phyloP scores from a whole-genome alignment of 2,797 vertebrate genomes.

The Adelosebastes latens region DNA sequence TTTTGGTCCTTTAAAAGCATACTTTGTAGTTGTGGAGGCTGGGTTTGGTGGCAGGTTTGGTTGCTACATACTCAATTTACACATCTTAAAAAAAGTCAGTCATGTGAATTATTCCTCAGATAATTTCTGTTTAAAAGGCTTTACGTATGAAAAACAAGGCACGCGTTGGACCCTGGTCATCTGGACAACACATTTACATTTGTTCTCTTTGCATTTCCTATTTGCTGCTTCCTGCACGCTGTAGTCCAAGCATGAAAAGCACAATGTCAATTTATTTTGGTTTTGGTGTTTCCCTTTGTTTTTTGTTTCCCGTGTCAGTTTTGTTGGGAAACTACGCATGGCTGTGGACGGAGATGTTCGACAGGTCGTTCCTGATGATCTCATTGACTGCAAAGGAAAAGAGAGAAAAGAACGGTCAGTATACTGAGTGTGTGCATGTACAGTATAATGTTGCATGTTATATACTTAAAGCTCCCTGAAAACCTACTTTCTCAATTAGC shows the following conservation, averaged over 20 bases:
- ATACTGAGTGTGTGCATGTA: background rate
- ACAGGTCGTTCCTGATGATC: constrained; percentile 97
- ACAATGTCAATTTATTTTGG: background rate
- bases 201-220: constrained; percentile 44
- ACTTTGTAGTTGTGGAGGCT: background rate
- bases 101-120: constrained; percentile 32
- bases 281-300: constrained; percentile 42
- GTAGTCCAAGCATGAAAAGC: constrained; percentile 55
- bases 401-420: background rate
- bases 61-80: constrained; percentile 55
- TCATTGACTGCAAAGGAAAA: constrained; percentile 92
- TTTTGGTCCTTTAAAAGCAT: constrained; percentile 71
- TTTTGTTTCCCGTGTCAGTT: background rate
- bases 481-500: background rate
- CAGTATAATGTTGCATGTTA: background rate
- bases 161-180: constrained; percentile 70
- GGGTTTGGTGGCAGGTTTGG: constrained; percentile 30
- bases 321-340: constrained; percentile 81
- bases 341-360: constrained; percentile 88
- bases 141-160: constrained; percentile 67
- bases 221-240: constrained; percentile 51
- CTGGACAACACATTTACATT: constrained; percentile 37
- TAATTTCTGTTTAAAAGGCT: constrained; percentile 40
- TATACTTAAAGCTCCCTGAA: background rate
- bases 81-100: constrained; percentile 41